Conservation (phyloP, 2,888 invertebrate genomes). For the Heliconius ethilla region DNA sequence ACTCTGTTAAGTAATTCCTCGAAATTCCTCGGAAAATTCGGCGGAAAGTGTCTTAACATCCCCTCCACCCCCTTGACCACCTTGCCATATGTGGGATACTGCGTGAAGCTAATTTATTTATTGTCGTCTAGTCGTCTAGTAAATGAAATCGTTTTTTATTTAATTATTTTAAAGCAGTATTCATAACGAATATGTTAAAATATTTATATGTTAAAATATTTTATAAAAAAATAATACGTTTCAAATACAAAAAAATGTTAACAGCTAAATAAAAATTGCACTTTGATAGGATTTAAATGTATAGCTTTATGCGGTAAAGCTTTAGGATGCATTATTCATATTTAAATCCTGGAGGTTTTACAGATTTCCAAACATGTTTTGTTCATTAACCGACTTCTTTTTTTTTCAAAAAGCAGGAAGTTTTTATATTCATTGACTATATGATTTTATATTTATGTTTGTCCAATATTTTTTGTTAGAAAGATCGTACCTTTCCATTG, state of each 20-base stretch:
- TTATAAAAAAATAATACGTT: not conserved
- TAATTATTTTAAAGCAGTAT: not conserved
- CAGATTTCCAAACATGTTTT: not conserved
- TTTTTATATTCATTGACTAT: too few relatives aligned
- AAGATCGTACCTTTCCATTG: too few relatives aligned
- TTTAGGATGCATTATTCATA: constrained; percentile 18
- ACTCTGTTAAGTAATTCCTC: too few relatives aligned
- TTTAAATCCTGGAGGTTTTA: constrained; percentile 2
- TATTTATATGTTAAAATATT: not conserved
- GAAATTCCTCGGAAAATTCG: too few relatives aligned
- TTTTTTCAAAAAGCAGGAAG: too few relatives aligned
- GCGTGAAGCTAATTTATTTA: too few relatives aligned
- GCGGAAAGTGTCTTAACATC: too few relatives aligned
- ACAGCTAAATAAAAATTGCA: not conserved
- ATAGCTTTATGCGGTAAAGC: constrained; percentile 19
- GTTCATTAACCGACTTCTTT: not conserved
- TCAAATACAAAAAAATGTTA: not conserved
- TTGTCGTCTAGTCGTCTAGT: too few relatives aligned
- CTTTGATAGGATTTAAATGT: constrained; percentile 14
- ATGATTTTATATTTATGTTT: not conserved
- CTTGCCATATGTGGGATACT: too few relatives aligned
- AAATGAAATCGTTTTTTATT: not conserved
- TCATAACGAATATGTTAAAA: not conserved
- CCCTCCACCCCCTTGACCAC: too few relatives aligned
- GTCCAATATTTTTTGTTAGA: too few relatives aligned